Base-by-base conservation (phyloP, 2,888 invertebrate genomes). In the Brachyptera putata region DNA sequence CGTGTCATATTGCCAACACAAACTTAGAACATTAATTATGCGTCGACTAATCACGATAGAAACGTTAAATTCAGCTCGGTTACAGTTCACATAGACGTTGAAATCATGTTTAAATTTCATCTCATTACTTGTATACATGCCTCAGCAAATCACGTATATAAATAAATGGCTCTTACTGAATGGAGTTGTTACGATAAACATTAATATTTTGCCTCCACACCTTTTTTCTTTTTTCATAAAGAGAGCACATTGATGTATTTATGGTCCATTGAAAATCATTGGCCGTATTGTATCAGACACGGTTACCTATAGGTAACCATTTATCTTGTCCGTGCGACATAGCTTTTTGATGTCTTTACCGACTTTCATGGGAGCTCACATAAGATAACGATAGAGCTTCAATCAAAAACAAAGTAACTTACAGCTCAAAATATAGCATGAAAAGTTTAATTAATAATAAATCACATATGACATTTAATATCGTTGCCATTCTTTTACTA, bases 221-320 rank as follows among this genome's bases (percentile, higher is more conserved):
- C 62, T 62, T 60, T 57, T 57, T 16, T 18, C 62, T 62, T 60
- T 57, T 57, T 16, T 18, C 14, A 14, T 18, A 43, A 43, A 43
- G 43, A 43, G 43, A 43, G 43, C 43, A 43, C 58, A 57, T 58
- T 57, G 61, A 62, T 59, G 60, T 62, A 62, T 62, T 62, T 62
- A 62, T 62, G 62, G 59, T 49, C 34, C 62, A 62, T 62, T 60
- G 62, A 62, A 62, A 62, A 62, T 62, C 62, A 62, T 59, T 62
- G 62, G 53, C 53, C 18, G 59, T 57, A 62, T 62, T 62, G 62
- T 62, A 34, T 53, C 16, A 36, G 18, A 34, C 53, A 30, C 34
- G 34, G 53, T 53, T 53, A 53, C 34, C 53, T 53, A 34, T 16
- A 34, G 34, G 21, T 11, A 34, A 34, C 56, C 60, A 59, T 59